These are phyloP conservation scores for Schizaphis graminum DNA, from an alignment of 2,888 invertebrate species.

Conservation along the genomic window DNA sequence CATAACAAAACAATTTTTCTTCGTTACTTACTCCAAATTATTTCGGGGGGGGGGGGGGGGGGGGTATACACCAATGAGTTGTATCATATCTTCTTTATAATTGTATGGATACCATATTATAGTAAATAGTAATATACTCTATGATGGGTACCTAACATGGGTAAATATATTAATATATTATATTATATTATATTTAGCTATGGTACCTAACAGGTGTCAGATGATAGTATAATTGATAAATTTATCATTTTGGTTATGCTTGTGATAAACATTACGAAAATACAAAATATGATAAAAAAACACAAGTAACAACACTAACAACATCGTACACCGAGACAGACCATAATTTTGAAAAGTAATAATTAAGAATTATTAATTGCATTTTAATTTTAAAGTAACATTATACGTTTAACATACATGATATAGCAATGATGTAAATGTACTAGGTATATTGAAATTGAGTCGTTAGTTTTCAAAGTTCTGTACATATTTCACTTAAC, in stretches of 20 bases:
- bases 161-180: no score
- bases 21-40: no score
- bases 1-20: no score
- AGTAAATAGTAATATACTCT: no score
- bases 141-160: slow-evolving; percentile 29
- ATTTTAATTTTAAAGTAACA: background rate
- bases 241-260: slow-evolving; percentile 46
- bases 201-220: slow-evolving; percentile 51
- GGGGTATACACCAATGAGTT: no score
- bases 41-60: no score
- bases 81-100: background rate
- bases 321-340: background rate
- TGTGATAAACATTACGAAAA: slow-evolving; percentile 34
- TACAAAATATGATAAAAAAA: slow-evolving; percentile 19
- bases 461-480: background rate
- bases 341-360: slow-evolving; percentile 17
- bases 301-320: background rate
- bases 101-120: background rate
- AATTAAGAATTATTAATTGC: background rate
- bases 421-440: background rate
- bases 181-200: no score
- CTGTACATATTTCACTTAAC: background rate
- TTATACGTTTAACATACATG: background rate
- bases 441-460: background rate
- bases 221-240: background rate